A percentile compares a stretch with the other conserved stretches of the same genome.
Conservation (phyloP, 1,140 invertebrate species). For the Pogonognathellus flavescens region DNA sequence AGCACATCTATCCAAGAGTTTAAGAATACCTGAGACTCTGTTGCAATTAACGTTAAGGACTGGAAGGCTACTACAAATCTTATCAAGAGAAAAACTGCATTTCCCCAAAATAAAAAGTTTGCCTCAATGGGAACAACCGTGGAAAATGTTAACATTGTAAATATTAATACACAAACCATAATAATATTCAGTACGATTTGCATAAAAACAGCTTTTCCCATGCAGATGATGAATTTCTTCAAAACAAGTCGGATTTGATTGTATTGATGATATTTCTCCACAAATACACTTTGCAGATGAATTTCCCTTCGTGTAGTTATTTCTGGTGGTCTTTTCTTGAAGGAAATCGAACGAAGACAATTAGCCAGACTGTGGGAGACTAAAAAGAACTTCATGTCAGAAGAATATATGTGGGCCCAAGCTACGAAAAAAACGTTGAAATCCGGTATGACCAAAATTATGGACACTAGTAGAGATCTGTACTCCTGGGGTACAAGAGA, state of each 20-base stretch:
- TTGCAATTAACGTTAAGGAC: neutral
- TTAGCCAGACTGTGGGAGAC: neutral
- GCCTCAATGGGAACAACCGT: neutral
- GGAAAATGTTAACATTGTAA: neutral
- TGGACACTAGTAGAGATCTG: neutral
- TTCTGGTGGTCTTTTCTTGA: neutral
- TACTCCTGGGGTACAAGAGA: neutral
- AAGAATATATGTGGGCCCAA: neutral
- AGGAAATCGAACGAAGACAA: conserved; percentile 28
- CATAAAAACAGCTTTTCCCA: neutral
- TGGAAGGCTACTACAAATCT: neutral
- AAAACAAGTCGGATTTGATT: neutral
- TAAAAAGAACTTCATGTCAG: conserved; percentile 4
- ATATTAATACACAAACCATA: conserved; percentile 10
- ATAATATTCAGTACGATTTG: neutral
- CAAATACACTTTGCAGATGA: neutral
- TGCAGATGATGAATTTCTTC: neutral
- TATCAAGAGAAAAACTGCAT: neutral
- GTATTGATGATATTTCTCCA: conserved; percentile 6
- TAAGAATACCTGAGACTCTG: neutral
- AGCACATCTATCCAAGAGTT: neutral
- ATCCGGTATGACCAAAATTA: neutral
- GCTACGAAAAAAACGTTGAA: neutral
- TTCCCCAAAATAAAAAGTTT: conserved; percentile 13
- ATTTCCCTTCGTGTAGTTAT: neutral